Conservation (phyloP, 2,797 vertebrate genomes). For the Chaetophractus vellerosus region DNA sequence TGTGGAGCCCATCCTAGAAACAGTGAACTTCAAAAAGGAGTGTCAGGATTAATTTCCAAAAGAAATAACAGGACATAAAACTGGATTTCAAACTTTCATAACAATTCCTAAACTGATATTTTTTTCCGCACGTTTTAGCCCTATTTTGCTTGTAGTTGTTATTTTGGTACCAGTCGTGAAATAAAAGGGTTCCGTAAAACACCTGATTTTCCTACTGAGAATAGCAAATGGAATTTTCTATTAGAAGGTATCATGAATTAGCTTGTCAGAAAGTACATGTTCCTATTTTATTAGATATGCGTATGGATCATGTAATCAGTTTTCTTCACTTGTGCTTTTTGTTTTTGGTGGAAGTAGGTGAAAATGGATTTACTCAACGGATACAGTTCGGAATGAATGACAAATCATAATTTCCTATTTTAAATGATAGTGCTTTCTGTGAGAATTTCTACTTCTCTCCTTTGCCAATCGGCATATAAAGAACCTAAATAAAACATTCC, state of each 20-base stretch:
- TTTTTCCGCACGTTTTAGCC: constrained; percentile 67
- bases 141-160: constrained; percentile 86
- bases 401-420: constrained; percentile 73
- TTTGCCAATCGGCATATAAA: constrained; percentile 61
- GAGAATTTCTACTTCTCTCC: constrained; percentile 69
- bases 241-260: constrained; percentile 86
- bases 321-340: constrained; percentile 79
- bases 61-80: constrained; percentile 83
- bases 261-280: constrained; percentile 85
- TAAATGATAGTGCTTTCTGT: constrained; percentile 83
- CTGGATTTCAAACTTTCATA: constrained; percentile 81
- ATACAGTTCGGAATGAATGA: constrained; percentile 82
- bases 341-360: constrained; percentile 83
- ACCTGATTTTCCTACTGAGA: constrained; percentile 83
- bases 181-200: constrained; percentile 85
- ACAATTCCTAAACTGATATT: constrained; percentile 77
- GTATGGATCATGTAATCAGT: constrained; percentile 85
- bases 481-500: constrained; percentile 54
- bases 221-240: constrained; percentile 85
- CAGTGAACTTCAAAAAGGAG: constrained; percentile 84
- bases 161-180: constrained; percentile 84
- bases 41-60: constrained; percentile 87
- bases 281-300: constrained; percentile 85
- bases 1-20: constrained; percentile 83
- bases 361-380: constrained; percentile 86